Base-by-base conservation (phyloP, 2,113 vertebrate species). In the Rhinoptilus africanus region DNA sequence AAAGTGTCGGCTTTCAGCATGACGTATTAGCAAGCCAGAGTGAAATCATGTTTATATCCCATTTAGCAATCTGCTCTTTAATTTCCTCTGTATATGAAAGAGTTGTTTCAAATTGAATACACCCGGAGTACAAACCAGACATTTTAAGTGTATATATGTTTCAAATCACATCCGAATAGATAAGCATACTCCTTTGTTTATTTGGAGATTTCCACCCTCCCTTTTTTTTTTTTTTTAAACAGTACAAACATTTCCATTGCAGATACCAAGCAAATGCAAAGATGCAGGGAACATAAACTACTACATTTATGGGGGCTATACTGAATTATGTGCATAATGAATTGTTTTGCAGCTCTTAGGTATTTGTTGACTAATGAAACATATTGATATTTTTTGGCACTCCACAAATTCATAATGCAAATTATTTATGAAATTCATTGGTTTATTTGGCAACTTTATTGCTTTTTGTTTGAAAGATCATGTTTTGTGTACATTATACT, bases 31-130 rank as follows among this genome's bases (percentile, higher is more conserved):
- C 69, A 80, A 75, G 66, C 43, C 77, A 86, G 50, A 92, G n/a
- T 82, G 47, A 93, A 97, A 97, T 90, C 47, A 47, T 92, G 71
- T 74, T 89, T 95, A 78, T 96, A 92, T 59, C 35, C 66, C 45
- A 92, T 94, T 98, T 96, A 89, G 60, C 88, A 97, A 93, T 91
- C 82, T 95, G 35, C 12, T 95, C 39, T 91, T 94, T 95, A 87
- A 81, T 94, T 95, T 96, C 67, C 51, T 43, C 53, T 94, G 96
- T 87, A 64, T 39, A 4, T 69, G 85, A 93, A 97, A 91, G 66
- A 92, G 47, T 96, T 82, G 35, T 78, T 95, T 95, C 73, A 82
- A 79, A 87, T 18, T 92, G 60, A 63, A 85, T 93, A 80, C 24
- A 75, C 10, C 7, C 56, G 41, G 47, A 83, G 30, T 81, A 94